These are phyloP conservation scores for Amblyraja radiata DNA, from an alignment of 2,797 vertebrate species.

Conservation along the genomic window DNA sequence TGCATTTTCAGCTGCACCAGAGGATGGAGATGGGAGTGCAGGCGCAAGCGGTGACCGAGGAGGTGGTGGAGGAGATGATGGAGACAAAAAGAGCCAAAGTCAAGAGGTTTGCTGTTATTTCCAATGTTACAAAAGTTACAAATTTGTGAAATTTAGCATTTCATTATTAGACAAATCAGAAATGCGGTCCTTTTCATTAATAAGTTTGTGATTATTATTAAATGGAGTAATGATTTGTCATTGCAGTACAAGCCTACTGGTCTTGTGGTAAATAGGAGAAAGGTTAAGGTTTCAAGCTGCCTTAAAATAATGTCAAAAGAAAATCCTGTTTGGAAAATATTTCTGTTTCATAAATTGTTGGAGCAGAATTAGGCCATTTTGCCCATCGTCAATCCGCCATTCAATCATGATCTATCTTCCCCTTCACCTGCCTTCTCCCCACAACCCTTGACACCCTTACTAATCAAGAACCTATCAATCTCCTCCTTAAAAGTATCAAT, in stretches of 20 bases:
- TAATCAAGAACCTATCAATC: no score
- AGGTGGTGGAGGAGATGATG: slow-evolving; percentile 69
- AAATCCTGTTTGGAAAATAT: background rate
- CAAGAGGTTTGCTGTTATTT: slow-evolving; percentile 62
- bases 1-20: slow-evolving; percentile 57
- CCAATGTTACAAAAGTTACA: background rate
- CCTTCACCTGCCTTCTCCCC: no score
- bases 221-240: background rate
- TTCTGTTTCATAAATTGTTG: background rate
- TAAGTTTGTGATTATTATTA: background rate
- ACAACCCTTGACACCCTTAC: no score
- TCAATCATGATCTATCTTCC: no score
- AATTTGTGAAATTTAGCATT: background rate
- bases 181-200: background rate
- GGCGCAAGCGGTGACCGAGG: slow-evolving; percentile 61
- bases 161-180: background rate
- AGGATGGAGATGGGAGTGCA: slow-evolving; percentile 62
- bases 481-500: no score
- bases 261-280: background rate
- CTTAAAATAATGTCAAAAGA: background rate
- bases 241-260: background rate
- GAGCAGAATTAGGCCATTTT: no score
- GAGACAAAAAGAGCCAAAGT: slow-evolving; percentile 83
- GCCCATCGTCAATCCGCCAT: no score
- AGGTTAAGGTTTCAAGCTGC: background rate